Conservation (phyloP, 2,888 invertebrate genomes). For the Teleiodes luculella region DNA sequence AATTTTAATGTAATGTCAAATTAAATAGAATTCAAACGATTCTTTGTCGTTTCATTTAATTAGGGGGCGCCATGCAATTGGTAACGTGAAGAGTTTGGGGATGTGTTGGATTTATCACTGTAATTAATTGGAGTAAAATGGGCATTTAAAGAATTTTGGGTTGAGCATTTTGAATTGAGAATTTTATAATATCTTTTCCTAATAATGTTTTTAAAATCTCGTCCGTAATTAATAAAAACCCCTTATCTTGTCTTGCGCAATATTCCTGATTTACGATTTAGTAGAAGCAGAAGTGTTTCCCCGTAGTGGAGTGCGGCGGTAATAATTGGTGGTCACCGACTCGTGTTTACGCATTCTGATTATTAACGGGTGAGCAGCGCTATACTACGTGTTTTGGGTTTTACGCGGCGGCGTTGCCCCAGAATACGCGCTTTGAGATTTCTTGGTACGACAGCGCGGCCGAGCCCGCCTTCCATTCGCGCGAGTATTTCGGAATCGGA, state of each 20-base stretch:
- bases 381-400: conserved; percentile 68
- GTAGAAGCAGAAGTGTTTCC: conserved; percentile 31
- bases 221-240: too few species aligned
- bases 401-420: conserved; percentile 67
- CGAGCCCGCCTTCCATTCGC: neutral
- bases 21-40: conserved; percentile 55
- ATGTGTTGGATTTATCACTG: too few species aligned
- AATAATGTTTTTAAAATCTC: too few species aligned
- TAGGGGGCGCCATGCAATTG: neutral
- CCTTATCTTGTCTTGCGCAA: neutral
- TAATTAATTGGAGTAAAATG: too few species aligned
- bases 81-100: neutral
- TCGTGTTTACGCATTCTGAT: conserved; percentile 63
- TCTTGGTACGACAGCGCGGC: conserved; percentile 50
- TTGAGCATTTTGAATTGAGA: too few species aligned
- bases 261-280: neutral
- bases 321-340: conserved; percentile 60
- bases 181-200: too few species aligned
- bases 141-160: too few species aligned
- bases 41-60: conserved; percentile 31
- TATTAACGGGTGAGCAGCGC: conserved; percentile 66
- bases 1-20: conserved; percentile 49
- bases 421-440: conserved; percentile 67
- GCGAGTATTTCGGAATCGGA: conserved; percentile 73
- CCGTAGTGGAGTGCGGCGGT: conserved; percentile 39